phyloP scores from a whole-genome alignment of 2,888 invertebrate species.

The Synergus laeviventris region DNA sequence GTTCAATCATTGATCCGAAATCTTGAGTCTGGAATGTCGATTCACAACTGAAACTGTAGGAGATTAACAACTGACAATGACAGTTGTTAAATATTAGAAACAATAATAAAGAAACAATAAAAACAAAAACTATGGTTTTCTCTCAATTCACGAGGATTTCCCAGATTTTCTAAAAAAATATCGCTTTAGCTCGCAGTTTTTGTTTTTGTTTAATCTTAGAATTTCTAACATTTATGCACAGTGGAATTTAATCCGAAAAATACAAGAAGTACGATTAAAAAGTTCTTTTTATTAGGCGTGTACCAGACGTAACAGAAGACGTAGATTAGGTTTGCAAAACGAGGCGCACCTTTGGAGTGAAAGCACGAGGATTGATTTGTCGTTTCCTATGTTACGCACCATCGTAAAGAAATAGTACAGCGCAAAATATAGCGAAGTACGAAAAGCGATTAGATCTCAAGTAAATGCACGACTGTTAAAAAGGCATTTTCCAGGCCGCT shows the following conservation, averaged over 20 bases:
- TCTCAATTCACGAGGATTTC: neutral
- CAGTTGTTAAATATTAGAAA: conserved; percentile 36
- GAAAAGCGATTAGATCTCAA: conserved; percentile 54
- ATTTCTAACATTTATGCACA: neutral
- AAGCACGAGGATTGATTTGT: conserved; percentile 51
- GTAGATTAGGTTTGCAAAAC: conserved; percentile 55
- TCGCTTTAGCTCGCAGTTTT: neutral
- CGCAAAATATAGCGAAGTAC: conserved; percentile 58
- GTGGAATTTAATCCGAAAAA: neutral
- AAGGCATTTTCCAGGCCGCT: conserved; percentile 18
- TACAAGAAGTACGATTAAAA: conserved; percentile 63
- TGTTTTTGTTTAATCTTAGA: conserved; percentile 1
- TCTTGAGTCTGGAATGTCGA: neutral
- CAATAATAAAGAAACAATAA: conserved; percentile 29
- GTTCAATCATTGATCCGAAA: conserved; percentile 24
- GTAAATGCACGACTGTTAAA: conserved; percentile 55
- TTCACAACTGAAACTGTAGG: conserved; percentile 24
- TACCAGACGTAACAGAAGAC: conserved; percentile 73
- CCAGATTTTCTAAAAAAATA: neutral
- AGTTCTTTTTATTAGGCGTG: conserved; percentile 72
- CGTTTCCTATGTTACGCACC: conserved; percentile 65
- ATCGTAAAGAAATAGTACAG: conserved; percentile 63
- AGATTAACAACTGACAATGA: neutral
- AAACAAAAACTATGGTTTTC: neutral
- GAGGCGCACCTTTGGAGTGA: conserved; percentile 46